Percentiles rank a stretch among this genome's conserved stretches.
These are phyloP conservation scores for Drosophila kokeensis DNA, from an alignment of 2,888 invertebrate species.

Conservation along the genomic window DNA sequence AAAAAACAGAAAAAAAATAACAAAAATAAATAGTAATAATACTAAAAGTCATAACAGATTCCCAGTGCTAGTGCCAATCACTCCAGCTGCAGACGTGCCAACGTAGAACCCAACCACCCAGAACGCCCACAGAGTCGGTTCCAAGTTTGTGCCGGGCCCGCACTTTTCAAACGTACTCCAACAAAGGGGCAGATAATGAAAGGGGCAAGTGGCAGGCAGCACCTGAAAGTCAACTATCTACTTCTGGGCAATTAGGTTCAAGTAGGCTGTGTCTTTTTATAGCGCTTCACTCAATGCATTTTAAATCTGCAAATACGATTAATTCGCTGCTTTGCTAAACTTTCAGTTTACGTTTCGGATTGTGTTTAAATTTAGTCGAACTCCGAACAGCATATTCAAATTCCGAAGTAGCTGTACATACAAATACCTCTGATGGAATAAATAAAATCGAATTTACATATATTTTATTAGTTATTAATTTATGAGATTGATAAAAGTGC, in stretches of 20 bases:
- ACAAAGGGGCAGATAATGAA: slow-evolving; percentile 24
- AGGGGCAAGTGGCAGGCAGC: slow-evolving; percentile 2
- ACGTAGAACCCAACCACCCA: slow-evolving; percentile 50
- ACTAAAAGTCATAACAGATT: slow-evolving; percentile 56
- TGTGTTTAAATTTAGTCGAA: not conserved
- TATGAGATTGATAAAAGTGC: not conserved
- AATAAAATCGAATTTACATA: not conserved
- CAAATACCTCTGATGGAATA: not conserved
- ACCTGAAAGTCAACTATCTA: not conserved
- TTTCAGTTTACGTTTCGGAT: not conserved
- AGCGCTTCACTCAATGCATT: not conserved
- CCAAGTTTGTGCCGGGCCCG: slow-evolving; percentile 26
- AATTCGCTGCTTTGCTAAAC: not conserved
- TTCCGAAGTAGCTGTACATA: not conserved
- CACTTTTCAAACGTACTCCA: slow-evolving; percentile 50
- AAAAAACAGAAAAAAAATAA: not conserved
- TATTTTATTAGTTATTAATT: not conserved
- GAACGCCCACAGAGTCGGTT: slow-evolving; percentile 54
- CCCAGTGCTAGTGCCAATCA: slow-evolving; percentile 36
- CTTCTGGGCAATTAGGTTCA: not conserved
- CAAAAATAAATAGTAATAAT: slow-evolving; percentile 28
- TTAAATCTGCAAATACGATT: not conserved
- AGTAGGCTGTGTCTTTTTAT: not conserved
- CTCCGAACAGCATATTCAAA: not conserved
- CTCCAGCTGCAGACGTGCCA: slow-evolving; percentile 24